Evolutionary conservation across 2,888 invertebrate genomes (phyloP), one percentile per base, ranked within the genome.

Genomic region (Vanessa cardui): DNA sequence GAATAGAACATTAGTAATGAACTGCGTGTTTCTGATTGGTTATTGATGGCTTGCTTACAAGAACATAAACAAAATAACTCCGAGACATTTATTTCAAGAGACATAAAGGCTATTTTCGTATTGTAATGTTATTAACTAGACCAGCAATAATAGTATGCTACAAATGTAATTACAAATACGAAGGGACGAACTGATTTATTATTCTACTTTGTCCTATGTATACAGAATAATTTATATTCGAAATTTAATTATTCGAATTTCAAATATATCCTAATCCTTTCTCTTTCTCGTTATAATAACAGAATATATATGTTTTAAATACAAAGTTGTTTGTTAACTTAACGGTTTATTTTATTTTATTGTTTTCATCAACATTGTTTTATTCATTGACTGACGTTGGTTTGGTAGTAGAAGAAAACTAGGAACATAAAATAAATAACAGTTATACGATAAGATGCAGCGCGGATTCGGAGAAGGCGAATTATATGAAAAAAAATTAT

Each of bases 171-270:
- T 66, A 66, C 52, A 61, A 56, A 59, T 47, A 50, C 65, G 47
- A 63, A 47, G 64, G 62, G 66, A 54, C 58, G 16, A 54, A 67
- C 58, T 67, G 72, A 73, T 73, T 70, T 72, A 73, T 73, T 72
- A 72, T 70, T 68, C 26, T 50, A 61, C 58, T 58, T 52, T 63
- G 58, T 54, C 66, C 72, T 67, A 65, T 69, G 65, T 69, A 66
- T 59, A 72, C 72, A 72, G 62, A 72, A 72, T 49, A 65, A 58
- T 69, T 67, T 62, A 64, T 61, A 64, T 62, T 66, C 62, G 68
- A 66, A 33, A 68, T 60, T 65, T 66, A 65, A 67, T 67, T 54
- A 66, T 63, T 61, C 3, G 58, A 62, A 60, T 52, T 33, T 39
- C 45, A 58, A 56, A 33, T 31, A 1, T 31, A 16, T 16, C 5